Evolutionary conservation across 2,888 invertebrate species (phyloP).

Genomic region (Microctonus aethiopoides): DNA sequence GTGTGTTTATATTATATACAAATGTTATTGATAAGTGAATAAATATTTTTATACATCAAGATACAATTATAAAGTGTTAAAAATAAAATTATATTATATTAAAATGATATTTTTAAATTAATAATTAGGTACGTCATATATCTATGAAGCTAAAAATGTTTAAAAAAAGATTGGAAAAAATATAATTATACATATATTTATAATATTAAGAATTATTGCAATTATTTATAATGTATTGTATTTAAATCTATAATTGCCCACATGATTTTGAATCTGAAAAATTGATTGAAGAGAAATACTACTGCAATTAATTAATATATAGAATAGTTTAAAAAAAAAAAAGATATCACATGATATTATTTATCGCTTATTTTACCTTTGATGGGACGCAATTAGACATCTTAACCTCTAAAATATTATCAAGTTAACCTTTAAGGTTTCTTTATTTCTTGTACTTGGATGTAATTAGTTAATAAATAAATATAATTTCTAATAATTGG

Average conservation of each 20-base stretch:
- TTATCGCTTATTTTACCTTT: slow-evolving; percentile 27
- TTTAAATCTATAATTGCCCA: no score
- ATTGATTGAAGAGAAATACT: not conserved
- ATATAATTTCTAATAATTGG: slow-evolving; percentile 27
- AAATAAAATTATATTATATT: no score
- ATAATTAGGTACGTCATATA: not conserved
- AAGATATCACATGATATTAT: slow-evolving; percentile 42
- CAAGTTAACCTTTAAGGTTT: slow-evolving; percentile 12
- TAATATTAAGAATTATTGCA: not conserved
- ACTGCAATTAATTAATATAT: slow-evolving; percentile 1
- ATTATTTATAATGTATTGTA: not conserved
- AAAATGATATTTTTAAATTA: no score
- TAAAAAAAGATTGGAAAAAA: not conserved
- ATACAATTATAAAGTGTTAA: not conserved
- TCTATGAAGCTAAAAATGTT: not conserved
- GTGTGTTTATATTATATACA: slow-evolving; percentile 4
- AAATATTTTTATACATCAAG: no score
- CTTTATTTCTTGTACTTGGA: slow-evolving; percentile 19
- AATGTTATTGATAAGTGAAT: not conserved
- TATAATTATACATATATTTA: not conserved
- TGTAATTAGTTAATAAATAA: slow-evolving; percentile 21
- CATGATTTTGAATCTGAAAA: not conserved
- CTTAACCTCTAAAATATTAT: slow-evolving; percentile 39
- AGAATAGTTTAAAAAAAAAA: slow-evolving; percentile 30
- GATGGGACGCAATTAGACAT: slow-evolving; percentile 42